Conservation (phyloP, 2,113 vertebrate genomes). For the Sinocyclocheilus anophthalmus region DNA sequence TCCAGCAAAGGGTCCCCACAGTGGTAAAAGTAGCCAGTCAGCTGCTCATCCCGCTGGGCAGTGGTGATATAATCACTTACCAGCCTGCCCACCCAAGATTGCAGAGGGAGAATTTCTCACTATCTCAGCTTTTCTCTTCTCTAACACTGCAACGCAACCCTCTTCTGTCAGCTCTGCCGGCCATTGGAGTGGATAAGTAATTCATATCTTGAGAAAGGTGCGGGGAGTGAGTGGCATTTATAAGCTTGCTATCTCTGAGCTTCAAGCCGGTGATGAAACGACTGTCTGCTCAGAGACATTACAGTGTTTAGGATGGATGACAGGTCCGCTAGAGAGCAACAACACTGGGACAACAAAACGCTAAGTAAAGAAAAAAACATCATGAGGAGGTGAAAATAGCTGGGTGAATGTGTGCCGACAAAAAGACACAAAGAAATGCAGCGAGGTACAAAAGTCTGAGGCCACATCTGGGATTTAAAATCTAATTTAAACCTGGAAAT, state of each 20-base stretch:
- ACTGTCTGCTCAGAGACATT: slow-evolving; percentile 40
- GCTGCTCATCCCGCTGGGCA: slow-evolving; percentile 6
- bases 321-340: slow-evolving; percentile 18
- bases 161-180: slow-evolving; percentile 12
- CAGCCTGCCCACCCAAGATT: slow-evolving; percentile 34
- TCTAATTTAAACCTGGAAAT: not conserved
- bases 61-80: slow-evolving; percentile 9
- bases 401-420: slow-evolving; percentile 1
- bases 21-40: slow-evolving; percentile 27
- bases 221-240: slow-evolving; percentile 47
- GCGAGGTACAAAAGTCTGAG: not conserved
- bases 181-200: slow-evolving; percentile 55
- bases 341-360: slow-evolving; percentile 33
- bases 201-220: slow-evolving; percentile 37
- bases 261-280: slow-evolving; percentile 32
- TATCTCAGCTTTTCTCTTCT: slow-evolving; percentile 52
- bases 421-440: not conserved
- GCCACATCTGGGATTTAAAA: slow-evolving; percentile 12
- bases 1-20: not conserved
- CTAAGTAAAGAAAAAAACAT: slow-evolving; percentile 17
- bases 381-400: slow-evolving; percentile 1
- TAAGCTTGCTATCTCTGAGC: slow-evolving; percentile 37
- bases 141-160: not conserved
- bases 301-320: slow-evolving; percentile 43
- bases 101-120: slow-evolving; percentile 46